phyloP scores from a whole-genome alignment of 2,797 vertebrate species.

The Parambassis ranga region DNA sequence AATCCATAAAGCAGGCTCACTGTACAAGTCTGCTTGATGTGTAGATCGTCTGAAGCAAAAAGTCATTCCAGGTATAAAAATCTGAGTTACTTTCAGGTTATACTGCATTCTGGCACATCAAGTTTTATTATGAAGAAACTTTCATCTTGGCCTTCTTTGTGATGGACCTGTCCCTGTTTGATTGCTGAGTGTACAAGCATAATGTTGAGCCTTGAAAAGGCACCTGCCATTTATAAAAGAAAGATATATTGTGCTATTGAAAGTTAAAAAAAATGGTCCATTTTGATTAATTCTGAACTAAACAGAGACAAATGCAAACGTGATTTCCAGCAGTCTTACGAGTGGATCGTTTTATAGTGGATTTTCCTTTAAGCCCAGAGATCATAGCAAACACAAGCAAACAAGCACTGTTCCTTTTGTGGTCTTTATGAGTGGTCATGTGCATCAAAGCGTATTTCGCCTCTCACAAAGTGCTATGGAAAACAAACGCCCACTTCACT shows the following conservation, averaged over 20 bases:
- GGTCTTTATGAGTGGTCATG: conserved; percentile 32
- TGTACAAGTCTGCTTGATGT: not conserved
- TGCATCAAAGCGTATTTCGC: conserved; percentile 59
- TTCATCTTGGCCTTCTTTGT: conserved; percentile 6
- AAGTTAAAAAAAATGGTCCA: conserved; percentile 1
- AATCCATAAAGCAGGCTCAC: not conserved
- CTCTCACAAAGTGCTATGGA: conserved; percentile 50
- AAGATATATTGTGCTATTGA: not conserved
- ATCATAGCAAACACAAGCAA: not conserved
- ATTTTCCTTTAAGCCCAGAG: not conserved
- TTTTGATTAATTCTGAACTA: not conserved
- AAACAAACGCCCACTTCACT: conserved; percentile 75
- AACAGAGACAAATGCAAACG: not conserved
- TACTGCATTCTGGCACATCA: not conserved
- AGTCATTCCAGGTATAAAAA: not conserved
- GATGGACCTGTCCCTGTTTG: conserved; percentile 12
- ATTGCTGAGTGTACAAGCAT: conserved; percentile 13
- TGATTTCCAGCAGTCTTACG: not conserved
- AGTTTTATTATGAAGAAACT: not conserved
- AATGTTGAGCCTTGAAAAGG: conserved; percentile 15
- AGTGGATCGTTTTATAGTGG: not conserved
- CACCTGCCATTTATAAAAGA: conserved; percentile 4
- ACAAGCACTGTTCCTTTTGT: conserved; percentile 5
- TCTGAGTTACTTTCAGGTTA: not conserved
- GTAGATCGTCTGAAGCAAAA: not conserved